Percentiles rank a stretch among this genome's conserved stretches.
Evolutionary conservation across 2,888 invertebrate species (phyloP).

Genomic region (Tetragonula carbonaria): DNA sequence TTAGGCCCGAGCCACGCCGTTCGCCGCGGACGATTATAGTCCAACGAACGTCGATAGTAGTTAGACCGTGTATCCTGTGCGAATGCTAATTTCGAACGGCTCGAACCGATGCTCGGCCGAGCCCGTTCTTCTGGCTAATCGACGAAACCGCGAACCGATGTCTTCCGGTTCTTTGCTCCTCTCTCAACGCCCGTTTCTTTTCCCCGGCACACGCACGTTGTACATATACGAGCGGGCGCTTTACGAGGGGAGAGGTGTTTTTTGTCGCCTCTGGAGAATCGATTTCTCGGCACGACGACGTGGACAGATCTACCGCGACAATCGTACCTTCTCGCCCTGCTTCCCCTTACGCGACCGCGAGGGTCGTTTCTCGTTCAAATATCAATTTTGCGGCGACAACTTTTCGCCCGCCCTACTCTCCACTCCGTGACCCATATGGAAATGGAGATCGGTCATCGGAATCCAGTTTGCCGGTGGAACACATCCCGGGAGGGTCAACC

Average conservation of each 20-base stretch:
- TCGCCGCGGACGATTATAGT: conserved; percentile 82
- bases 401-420: conserved; percentile 69
- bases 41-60: conserved; percentile 83
- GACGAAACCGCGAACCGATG: conserved; percentile 54
- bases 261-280: conserved; percentile 1
- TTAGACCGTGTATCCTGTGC: conserved; percentile 84
- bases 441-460: conserved; percentile 82
- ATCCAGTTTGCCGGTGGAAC: conserved; percentile 82
- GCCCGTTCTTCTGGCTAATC: conserved; percentile 33
- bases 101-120: conserved; percentile 30
- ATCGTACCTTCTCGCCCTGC: background rate
- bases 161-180: conserved; percentile 38
- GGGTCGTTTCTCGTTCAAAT: conserved; percentile 74
- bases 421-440: conserved; percentile 76
- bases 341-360: too few species aligned
- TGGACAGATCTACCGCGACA: background rate
- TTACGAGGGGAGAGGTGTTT: background rate
- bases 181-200: background rate
- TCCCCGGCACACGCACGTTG: background rate
- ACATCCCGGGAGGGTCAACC: conserved; percentile 81
- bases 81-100: conserved; percentile 81
- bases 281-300: background rate
- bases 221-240: too few species aligned
- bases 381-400: conserved; percentile 81
- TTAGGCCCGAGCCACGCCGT: conserved; percentile 82